Conservation (phyloP, 2,888 invertebrate species). For the Dicyrtomina minuta region DNA sequence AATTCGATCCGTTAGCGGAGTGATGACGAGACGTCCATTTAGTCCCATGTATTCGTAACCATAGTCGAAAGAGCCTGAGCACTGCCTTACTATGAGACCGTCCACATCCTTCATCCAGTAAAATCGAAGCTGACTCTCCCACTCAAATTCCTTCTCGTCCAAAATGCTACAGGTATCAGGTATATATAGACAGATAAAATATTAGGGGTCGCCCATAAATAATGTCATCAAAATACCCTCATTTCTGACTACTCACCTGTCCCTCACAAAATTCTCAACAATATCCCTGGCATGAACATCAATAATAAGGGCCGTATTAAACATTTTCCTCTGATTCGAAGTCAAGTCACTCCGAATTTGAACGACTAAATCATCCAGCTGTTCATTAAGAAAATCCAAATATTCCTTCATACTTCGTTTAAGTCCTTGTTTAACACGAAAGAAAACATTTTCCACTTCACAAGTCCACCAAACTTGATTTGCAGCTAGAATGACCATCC, state of each 20-base stretch:
- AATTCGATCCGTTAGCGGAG: slow-evolving; percentile 88
- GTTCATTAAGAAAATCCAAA: slow-evolving; percentile 73
- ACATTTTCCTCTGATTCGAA: slow-evolving; percentile 81
- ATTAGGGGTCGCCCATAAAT: too few species aligned
- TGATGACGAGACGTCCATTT: slow-evolving; percentile 86
- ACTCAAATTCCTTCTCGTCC: slow-evolving; percentile 82
- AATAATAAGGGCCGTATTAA: slow-evolving; percentile 83
- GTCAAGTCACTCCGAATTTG: slow-evolving; percentile 69
- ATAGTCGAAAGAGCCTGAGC: slow-evolving; percentile 79
- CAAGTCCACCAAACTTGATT: slow-evolving; percentile 96
- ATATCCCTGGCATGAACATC: slow-evolving; percentile 92
- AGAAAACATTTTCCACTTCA: slow-evolving; percentile 87
- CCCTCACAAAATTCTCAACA: slow-evolving; percentile 67
- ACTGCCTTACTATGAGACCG: slow-evolving; percentile 78
- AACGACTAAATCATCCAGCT: slow-evolving; percentile 79
- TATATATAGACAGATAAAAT: too few species aligned
- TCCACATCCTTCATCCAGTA: slow-evolving; percentile 97
- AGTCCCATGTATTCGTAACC: slow-evolving; percentile 93
- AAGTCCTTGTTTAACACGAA: slow-evolving; percentile 64
- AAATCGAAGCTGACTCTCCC: slow-evolving; percentile 90
- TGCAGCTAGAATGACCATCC: slow-evolving; percentile 80
- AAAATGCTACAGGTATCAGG: slow-evolving; percentile 77
- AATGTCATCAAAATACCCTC: too few species aligned
- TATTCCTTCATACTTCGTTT: slow-evolving; percentile 90
- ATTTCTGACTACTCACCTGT: too few species aligned